phyloP scores from a whole-genome alignment of 2,113 vertebrate genomes.

The Cephalopterus ornatus region DNA sequence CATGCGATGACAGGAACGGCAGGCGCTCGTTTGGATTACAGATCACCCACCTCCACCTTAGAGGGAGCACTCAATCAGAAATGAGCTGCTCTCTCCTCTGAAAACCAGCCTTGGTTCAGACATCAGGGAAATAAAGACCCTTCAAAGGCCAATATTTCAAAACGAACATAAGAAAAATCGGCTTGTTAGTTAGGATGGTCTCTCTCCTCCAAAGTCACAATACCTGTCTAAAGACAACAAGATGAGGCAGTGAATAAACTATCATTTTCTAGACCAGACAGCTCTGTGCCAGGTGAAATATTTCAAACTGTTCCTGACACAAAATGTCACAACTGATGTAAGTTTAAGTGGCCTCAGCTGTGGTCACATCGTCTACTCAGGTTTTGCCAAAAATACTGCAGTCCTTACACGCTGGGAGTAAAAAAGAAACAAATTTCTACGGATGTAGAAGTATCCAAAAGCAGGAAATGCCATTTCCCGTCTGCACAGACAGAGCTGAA shows the following conservation, averaged over 20 bases:
- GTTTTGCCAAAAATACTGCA: not conserved
- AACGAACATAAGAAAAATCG: constrained; percentile 38
- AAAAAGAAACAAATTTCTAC: not conserved
- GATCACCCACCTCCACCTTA: not conserved
- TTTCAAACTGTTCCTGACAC: constrained; percentile 53
- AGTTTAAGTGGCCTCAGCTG: constrained; percentile 47
- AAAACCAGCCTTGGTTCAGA: not conserved
- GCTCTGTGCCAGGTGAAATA: constrained; percentile 60
- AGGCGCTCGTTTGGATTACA: not conserved
- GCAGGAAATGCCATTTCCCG: not conserved
- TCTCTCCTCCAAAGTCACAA: constrained; percentile 43
- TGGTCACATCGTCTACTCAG: not conserved
- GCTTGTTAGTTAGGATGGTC: constrained; percentile 53
- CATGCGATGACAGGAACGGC: not conserved
- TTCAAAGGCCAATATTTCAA: constrained; percentile 41
- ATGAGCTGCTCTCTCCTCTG: not conserved
- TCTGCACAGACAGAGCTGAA: not conserved
- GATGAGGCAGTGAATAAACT: constrained; percentile 62
- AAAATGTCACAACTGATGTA: constrained; percentile 58
- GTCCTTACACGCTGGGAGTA: not conserved
- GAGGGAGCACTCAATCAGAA: not conserved
- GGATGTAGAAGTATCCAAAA: not conserved
- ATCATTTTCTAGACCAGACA: constrained; percentile 60
- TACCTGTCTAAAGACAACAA: constrained; percentile 54
- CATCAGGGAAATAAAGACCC: constrained; percentile 29